Conservation (phyloP, 2,113 vertebrate genomes). For the Suncus etruscus region DNA sequence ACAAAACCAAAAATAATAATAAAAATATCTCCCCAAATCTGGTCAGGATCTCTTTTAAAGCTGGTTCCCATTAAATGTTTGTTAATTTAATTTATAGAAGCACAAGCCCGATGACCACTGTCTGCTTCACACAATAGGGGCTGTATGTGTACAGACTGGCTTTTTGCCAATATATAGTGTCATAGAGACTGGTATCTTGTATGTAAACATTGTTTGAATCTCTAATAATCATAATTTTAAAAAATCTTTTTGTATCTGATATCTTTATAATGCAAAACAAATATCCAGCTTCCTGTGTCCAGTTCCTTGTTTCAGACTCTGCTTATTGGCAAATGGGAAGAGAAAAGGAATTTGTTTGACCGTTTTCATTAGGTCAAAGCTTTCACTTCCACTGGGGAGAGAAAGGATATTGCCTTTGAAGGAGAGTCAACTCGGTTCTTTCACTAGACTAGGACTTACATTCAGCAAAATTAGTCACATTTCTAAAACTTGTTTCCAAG, state of each 20-base stretch:
- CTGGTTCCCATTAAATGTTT: constrained; percentile 73
- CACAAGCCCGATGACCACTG: background rate
- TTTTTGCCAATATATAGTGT: constrained; percentile 71
- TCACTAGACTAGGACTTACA: background rate
- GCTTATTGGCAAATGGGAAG: constrained; percentile 24
- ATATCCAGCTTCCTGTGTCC: constrained; percentile 74
- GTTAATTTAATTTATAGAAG: constrained; percentile 77
- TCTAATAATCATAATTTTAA: constrained; percentile 74
- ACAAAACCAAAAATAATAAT: constrained; percentile 1
- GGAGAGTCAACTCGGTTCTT: constrained; percentile 29
- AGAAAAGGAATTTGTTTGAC: constrained; percentile 62
- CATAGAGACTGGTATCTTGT: constrained; percentile 77
- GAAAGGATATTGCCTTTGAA: constrained; percentile 11
- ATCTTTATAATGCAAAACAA: constrained; percentile 80
- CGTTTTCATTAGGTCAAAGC: constrained; percentile 69
- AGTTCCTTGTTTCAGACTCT: constrained; percentile 68
- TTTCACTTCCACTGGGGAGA: constrained; percentile 58
- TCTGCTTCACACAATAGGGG: constrained; percentile 71
- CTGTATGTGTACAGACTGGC: constrained; percentile 76
- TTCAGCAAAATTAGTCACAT: constrained; percentile 40
- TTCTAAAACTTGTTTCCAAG: background rate
- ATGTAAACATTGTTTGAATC: constrained; percentile 83
- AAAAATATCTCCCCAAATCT: constrained; percentile 63
- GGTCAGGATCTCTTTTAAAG: constrained; percentile 59
- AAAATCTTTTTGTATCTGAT: constrained; percentile 70